phyloP scores from a whole-genome alignment of 35 echinoderm and acorn worm species.

The Ophioderma brevispina region DNA sequence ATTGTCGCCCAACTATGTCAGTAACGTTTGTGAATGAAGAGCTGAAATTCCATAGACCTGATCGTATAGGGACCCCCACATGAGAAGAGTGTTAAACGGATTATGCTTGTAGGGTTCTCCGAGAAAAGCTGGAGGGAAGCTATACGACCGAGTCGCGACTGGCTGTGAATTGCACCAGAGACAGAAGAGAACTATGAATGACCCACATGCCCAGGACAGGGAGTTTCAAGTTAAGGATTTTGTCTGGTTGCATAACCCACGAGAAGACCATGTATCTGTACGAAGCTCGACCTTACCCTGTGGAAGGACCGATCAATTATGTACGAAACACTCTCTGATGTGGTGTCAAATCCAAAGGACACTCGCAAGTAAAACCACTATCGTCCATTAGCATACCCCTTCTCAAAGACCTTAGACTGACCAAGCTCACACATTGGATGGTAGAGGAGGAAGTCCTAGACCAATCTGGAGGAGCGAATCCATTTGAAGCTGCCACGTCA shows the following conservation, averaged over 20 bases:
- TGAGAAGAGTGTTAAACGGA: neutral
- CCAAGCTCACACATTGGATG: too few species aligned
- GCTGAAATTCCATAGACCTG: neutral
- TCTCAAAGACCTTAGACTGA: neutral
- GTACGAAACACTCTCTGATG: neutral
- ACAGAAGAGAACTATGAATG: constrained; percentile 35
- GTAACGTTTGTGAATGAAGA: neutral
- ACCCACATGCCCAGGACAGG: neutral
- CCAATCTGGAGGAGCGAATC: too few species aligned
- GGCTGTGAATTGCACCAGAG: neutral
- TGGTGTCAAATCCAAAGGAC: constrained; percentile 24
- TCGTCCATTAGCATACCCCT: constrained; percentile 28
- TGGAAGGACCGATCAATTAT: constrained; percentile 22
- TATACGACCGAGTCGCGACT: neutral
- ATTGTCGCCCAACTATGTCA: neutral
- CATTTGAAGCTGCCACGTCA: too few species aligned
- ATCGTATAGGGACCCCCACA: neutral
- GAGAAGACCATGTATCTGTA: constrained; percentile 29
- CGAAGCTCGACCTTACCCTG: constrained; percentile 21
- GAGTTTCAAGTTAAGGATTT: neutral
- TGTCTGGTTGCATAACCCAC: constrained; percentile 22
- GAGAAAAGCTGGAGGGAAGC: neutral
- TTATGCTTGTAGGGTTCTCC: neutral
- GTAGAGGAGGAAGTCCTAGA: too few species aligned
- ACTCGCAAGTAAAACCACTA: neutral